phyloP scores from a whole-genome alignment of 2,797 vertebrate species.

The Galaxias olidus region DNA sequence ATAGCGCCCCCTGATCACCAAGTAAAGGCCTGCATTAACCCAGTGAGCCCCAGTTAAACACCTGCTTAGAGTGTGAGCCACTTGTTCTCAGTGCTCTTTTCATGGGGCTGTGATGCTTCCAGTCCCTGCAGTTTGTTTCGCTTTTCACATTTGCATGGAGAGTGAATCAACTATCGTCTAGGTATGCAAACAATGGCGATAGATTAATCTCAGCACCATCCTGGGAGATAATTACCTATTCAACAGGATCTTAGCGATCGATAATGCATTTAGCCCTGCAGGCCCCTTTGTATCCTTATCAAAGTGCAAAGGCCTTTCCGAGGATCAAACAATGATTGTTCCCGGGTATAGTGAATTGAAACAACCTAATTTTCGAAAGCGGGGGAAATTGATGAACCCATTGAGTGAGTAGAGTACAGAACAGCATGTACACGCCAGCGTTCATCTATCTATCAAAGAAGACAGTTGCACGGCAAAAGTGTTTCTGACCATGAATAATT shows the following conservation, averaged over 20 bases:
- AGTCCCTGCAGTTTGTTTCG: background rate
- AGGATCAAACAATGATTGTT: conserved; percentile 51
- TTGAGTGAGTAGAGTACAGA: conserved; percentile 53
- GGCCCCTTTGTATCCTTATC: conserved; percentile 42
- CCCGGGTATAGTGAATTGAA: conserved; percentile 48
- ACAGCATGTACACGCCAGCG: conserved; percentile 31
- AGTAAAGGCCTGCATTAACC: conserved; percentile 35
- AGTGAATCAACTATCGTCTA: conserved; percentile 40
- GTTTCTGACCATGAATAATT: no score
- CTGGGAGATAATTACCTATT: conserved; percentile 52
- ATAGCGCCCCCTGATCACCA: conserved; percentile 37
- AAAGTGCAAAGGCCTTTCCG: conserved; percentile 29
- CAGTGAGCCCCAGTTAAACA: conserved; percentile 28
- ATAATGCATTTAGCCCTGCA: conserved; percentile 48
- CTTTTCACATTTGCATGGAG: conserved; percentile 36
- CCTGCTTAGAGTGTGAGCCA: conserved; percentile 6
- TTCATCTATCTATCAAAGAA: conserved; percentile 49
- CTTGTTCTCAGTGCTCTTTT: no score
- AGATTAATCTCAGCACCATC: conserved; percentile 49
- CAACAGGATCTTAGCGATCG: conserved; percentile 48
- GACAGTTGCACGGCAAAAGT: background rate
- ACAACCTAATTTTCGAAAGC: conserved; percentile 28
- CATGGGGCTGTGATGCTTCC: no score
- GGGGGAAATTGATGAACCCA: conserved; percentile 56
- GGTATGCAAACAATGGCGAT: conserved; percentile 50